These are phyloP conservation scores for Cyanocitta stelleri DNA, from an alignment of 2,113 vertebrate genomes.

Conservation along the genomic window DNA sequence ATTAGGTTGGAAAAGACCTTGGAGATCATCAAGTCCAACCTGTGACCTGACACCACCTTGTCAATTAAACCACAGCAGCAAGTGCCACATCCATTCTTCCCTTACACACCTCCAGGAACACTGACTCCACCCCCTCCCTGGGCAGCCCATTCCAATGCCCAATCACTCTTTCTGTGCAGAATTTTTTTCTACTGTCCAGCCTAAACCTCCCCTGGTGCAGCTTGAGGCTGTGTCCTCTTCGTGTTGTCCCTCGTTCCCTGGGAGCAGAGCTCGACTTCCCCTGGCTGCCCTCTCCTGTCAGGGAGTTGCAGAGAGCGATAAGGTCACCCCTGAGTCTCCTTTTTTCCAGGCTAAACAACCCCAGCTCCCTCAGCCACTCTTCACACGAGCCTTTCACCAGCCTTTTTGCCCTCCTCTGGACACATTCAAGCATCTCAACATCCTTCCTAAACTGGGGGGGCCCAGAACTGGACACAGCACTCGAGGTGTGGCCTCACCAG, in stretches of 20 bases:
- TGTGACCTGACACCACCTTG: neutral
- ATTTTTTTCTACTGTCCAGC: neutral
- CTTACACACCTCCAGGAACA: neutral
- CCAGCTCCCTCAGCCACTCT: neutral
- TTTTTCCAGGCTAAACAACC: neutral
- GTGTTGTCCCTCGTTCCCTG: neutral
- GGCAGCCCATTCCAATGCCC: neutral
- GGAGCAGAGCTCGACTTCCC: neutral
- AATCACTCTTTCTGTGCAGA: neutral
- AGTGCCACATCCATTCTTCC: neutral
- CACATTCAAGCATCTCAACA: neutral
- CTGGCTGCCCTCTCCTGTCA: neutral
- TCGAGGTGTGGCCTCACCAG: fast-evolving
- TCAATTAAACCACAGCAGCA: neutral
- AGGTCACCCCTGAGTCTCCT: neutral
- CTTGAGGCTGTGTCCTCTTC: neutral
- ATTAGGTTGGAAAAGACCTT: neutral
- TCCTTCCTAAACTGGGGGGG: neutral
- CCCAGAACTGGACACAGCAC: neutral
- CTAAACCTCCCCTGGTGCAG: neutral
- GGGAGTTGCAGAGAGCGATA: neutral
- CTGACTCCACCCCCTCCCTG: neutral
- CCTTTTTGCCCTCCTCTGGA: neutral
- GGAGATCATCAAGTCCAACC: too few species aligned
- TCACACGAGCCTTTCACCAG: neutral